These are phyloP conservation scores for Cheilosia vernalis DNA, from an alignment of 2,888 invertebrate species.

Conservation along the genomic window DNA sequence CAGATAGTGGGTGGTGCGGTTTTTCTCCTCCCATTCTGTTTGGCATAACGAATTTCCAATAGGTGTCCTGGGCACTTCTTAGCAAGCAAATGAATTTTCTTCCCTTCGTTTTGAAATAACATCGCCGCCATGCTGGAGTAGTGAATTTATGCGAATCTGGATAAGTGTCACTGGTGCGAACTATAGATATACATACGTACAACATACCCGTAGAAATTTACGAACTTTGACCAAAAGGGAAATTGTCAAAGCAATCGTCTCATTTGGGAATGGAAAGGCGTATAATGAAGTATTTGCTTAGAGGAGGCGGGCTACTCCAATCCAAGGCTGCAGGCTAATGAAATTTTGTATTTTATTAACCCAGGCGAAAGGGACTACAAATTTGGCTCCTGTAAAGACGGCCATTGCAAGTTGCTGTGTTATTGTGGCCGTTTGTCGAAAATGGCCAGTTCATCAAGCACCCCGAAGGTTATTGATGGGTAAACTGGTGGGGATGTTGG, in stretches of 20 bases:
- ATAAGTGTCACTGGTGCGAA: conserved; percentile 61
- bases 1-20: neutral
- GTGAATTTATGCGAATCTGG: conserved; percentile 64
- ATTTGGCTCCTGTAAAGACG: conserved; percentile 56
- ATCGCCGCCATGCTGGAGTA: conserved; percentile 32
- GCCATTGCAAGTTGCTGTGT: conserved; percentile 47
- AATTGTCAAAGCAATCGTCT: conserved; percentile 48
- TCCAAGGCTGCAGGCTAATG: conserved; percentile 36
- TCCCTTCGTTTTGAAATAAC: conserved; percentile 28
- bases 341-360: conserved; percentile 71
- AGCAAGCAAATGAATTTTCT: conserved; percentile 14
- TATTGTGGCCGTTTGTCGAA: conserved; percentile 54
- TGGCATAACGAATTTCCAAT: conserved; percentile 29
- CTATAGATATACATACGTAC: conserved; percentile 12
- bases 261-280: conserved; percentile 48
- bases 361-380: conserved; percentile 38
- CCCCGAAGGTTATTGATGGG: conserved; percentile 59
- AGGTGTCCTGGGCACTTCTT: conserved; percentile 9
- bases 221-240: conserved; percentile 31
- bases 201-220: conserved; percentile 35
- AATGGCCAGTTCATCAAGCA: conserved; percentile 51
- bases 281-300: conserved; percentile 34
- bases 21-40: neutral
- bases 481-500: conserved; percentile 51
- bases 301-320: neutral